A percentile compares a stretch with the other conserved stretches of the same genome.
Conservation (phyloP, 2,113 vertebrate species). For the Condylura cristata region DNA sequence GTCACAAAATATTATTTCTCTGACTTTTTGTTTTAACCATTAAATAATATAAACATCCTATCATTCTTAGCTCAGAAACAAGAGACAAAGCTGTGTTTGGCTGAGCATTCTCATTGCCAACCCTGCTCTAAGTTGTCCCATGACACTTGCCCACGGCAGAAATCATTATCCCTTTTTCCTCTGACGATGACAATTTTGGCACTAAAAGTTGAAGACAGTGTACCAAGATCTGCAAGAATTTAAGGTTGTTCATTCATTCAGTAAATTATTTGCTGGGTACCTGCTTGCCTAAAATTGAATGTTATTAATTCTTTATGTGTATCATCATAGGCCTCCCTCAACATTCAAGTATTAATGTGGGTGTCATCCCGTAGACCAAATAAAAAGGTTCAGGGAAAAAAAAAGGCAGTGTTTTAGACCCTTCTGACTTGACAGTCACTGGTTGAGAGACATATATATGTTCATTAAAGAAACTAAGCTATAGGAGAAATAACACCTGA, state of each 20-base stretch:
- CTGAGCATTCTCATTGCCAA: not conserved
- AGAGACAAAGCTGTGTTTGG: not conserved
- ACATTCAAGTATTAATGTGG: not conserved
- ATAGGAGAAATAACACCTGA: not conserved
- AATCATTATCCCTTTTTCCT: not conserved
- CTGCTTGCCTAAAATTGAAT: not conserved
- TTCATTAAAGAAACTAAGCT: constrained; percentile 29
- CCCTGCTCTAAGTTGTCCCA: not conserved
- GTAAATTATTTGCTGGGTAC: not conserved
- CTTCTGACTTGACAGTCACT: not conserved
- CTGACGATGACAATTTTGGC: not conserved
- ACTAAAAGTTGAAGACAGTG: not conserved
- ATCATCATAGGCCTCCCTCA: not conserved
- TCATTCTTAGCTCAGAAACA: not conserved
- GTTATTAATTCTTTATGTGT: not conserved
- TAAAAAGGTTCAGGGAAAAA: not conserved
- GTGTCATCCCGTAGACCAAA: not conserved
- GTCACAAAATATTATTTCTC: not conserved
- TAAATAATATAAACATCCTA: constrained; percentile 9
- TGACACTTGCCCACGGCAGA: not conserved
- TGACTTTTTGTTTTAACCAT: constrained; percentile 22
- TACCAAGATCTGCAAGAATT: not conserved
- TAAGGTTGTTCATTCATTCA: constrained; percentile 2
- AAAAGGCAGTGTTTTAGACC: not conserved
- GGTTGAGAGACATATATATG: not conserved